A percentile compares a stretch with the other conserved stretches of the same genome.
Conservation (phyloP, 1,140 invertebrate genomes). For the Idris sp. region DNA sequence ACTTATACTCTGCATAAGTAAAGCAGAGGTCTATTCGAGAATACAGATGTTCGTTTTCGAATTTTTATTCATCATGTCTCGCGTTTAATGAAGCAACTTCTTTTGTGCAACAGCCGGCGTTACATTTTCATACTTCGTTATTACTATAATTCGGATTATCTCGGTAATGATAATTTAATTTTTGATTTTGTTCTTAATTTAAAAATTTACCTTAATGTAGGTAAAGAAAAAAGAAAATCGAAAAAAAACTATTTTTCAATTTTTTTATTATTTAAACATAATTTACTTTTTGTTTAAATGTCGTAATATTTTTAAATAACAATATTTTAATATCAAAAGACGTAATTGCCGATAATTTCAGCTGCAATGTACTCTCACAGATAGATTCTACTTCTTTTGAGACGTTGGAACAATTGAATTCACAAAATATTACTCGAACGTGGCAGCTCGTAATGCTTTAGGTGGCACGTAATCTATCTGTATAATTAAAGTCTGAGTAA, state of each 20-base stretch:
- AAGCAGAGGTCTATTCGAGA: too few relatives aligned
- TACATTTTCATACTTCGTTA: constrained; percentile 12
- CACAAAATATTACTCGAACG: constrained; percentile 26
- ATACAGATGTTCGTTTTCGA: constrained; percentile 15
- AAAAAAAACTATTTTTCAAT: not conserved
- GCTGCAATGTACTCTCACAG: not conserved
- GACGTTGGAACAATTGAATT: constrained; percentile 23
- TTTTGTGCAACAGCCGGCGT: constrained; percentile 20
- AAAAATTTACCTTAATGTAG: too few relatives aligned
- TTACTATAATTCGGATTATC: constrained; percentile 19
- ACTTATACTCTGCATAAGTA: too few relatives aligned
- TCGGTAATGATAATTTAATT: constrained; percentile 22
- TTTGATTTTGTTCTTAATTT: constrained; percentile 5
- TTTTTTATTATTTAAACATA: too few relatives aligned
- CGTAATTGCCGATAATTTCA: not conserved
- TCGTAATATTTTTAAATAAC: not conserved
- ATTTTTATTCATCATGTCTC: constrained; percentile 25
- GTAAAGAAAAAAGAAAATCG: constrained; percentile 1
- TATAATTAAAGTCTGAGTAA: constrained; percentile 50
- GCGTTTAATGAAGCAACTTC: constrained; percentile 25
- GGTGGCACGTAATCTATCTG: constrained; percentile 27
- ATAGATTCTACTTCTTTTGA: constrained; percentile 9
- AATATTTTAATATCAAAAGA: constrained; percentile 4
- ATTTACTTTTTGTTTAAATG: too few relatives aligned
- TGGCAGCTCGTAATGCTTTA: constrained; percentile 18